These are phyloP conservation scores for Erythrocercus mccallii DNA, from an alignment of 2,113 vertebrate species.

Conservation along the genomic window DNA sequence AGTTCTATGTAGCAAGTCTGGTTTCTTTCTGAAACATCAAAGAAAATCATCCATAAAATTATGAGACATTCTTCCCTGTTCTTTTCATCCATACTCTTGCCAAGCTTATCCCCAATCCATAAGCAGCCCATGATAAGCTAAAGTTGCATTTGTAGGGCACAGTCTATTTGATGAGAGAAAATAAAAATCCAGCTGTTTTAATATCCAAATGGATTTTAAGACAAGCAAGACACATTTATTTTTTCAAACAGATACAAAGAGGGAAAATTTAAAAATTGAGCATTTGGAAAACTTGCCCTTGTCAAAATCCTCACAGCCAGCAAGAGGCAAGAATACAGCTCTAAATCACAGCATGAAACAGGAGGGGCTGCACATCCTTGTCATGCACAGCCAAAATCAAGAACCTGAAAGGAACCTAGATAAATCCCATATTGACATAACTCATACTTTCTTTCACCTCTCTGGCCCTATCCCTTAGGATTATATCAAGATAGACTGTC, in stretches of 20 bases:
- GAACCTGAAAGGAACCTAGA: neutral
- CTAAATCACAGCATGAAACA: slow-evolving; percentile 9
- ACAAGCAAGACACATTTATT: neutral
- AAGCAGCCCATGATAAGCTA: neutral
- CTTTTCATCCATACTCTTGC: neutral
- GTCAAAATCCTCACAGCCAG: neutral
- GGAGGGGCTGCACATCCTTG: neutral
- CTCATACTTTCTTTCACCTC: slow-evolving; percentile 2
- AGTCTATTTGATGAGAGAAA: neutral
- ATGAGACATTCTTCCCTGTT: neutral
- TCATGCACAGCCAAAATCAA: neutral
- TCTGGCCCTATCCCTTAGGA: neutral
- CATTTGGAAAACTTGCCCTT: neutral
- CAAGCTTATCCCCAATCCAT: neutral
- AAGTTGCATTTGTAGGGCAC: neutral
- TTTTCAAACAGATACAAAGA: neutral
- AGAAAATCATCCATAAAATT: neutral
- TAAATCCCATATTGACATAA: neutral
- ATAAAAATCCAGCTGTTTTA: neutral
- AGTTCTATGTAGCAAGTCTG: neutral
- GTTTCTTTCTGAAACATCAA: neutral
- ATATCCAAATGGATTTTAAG: neutral
- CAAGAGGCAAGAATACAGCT: neutral
- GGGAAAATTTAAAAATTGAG: neutral
- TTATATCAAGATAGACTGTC: neutral